A percentile compares a stretch with the other conserved stretches of the same genome.
Evolutionary conservation across 2,113 vertebrate genomes (phyloP).

Genomic region (Saiga tatarica): DNA sequence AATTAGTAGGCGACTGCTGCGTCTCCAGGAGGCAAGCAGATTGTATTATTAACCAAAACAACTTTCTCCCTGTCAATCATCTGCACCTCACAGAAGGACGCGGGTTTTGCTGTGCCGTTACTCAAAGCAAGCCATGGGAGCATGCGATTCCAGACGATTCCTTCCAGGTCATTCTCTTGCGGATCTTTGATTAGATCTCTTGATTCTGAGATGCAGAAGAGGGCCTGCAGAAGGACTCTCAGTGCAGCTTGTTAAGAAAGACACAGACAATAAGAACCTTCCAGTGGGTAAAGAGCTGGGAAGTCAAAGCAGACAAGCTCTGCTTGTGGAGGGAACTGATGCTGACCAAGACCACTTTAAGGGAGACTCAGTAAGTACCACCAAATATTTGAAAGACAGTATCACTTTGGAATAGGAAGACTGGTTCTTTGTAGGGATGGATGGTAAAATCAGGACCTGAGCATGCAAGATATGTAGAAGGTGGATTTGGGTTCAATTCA

Average conservation of each 20-base stretch:
- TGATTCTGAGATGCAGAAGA: conserved; percentile 30
- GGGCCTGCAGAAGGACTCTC: conserved; percentile 48
- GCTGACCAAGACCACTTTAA: neutral
- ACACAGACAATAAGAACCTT: conserved; percentile 48
- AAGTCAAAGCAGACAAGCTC: neutral
- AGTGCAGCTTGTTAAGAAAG: conserved; percentile 52
- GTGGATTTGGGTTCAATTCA: neutral
- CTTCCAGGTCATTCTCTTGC: conserved; percentile 43
- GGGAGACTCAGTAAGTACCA: neutral
- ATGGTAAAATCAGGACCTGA: neutral
- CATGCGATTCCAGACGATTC: neutral
- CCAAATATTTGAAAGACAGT: neutral
- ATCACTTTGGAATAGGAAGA: neutral
- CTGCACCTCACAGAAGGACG: conserved; percentile 29
- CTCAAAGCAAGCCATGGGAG: conserved; percentile 1
- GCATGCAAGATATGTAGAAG: neutral
- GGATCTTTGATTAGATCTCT: conserved; percentile 27
- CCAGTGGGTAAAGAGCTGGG: neutral
- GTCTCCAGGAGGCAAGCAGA: conserved; percentile 63
- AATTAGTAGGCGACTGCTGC: conserved; percentile 65
- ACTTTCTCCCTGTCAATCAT: conserved; percentile 69
- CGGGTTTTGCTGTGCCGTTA: conserved; percentile 23
- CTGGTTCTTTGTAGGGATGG: neutral
- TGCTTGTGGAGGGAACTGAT: neutral
- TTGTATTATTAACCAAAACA: conserved; percentile 73